phyloP scores from a whole-genome alignment of 2,888 invertebrate species.

The Biston betularia region DNA sequence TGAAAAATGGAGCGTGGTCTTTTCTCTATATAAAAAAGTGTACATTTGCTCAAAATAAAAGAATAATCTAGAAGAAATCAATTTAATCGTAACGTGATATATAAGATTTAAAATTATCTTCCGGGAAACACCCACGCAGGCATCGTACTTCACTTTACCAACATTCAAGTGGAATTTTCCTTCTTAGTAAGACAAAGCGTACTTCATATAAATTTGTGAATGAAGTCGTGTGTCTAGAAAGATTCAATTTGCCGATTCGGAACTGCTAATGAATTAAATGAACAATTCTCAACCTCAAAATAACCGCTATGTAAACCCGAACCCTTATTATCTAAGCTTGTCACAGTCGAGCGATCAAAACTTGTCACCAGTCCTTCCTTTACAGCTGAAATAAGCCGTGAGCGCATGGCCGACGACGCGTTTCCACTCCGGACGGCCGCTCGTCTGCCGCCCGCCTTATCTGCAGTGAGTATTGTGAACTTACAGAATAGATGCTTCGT shows the following conservation, averaged over 20 bases:
- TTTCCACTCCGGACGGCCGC: conserved; percentile 62
- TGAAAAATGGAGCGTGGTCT: too few species aligned
- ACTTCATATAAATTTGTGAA: too few species aligned
- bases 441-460: conserved; percentile 64
- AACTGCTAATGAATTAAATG: conserved; percentile 5
- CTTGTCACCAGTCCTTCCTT: conserved; percentile 52
- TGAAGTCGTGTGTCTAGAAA: background rate
- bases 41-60: too few species aligned
- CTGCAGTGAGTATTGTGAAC: conserved; percentile 56
- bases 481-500: conserved; percentile 2
- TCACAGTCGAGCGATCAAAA: conserved; percentile 56
- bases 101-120: too few species aligned
- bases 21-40: too few species aligned
- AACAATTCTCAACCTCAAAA: conserved; percentile 27
- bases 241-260: background rate
- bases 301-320: conserved; percentile 24
- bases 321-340: conserved; percentile 28
- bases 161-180: too few species aligned
- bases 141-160: too few species aligned
- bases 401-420: conserved; percentile 64
- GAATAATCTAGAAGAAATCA: too few species aligned
- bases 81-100: too few species aligned
- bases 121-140: too few species aligned
- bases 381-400: conserved; percentile 65
- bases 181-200: too few species aligned